Conservation (phyloP, 2,797 vertebrate species). For the Manis crassicaudata region DNA sequence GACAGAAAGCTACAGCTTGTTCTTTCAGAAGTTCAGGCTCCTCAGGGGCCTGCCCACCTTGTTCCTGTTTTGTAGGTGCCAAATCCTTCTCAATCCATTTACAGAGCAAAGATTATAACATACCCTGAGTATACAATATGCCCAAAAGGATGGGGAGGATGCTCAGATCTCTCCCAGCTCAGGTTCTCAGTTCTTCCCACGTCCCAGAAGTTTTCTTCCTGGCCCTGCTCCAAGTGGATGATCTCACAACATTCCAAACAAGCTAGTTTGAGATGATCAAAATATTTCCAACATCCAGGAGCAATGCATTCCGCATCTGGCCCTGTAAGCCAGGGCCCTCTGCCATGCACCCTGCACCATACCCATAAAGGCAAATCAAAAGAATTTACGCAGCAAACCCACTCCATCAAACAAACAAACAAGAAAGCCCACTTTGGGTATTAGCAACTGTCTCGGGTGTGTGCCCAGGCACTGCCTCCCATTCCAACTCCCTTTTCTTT, state of each 20-base stretch:
- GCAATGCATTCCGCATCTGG: neutral
- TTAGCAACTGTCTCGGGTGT: neutral
- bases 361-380: conserved; percentile 3
- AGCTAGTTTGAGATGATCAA: conserved; percentile 8
- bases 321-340: neutral
- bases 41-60: neutral
- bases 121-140: neutral
- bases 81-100: conserved; percentile 4
- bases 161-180: neutral
- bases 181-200: neutral
- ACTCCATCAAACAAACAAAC: neutral
- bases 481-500: neutral
- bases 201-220: neutral
- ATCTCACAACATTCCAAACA: neutral
- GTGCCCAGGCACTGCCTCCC: neutral
- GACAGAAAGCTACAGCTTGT: neutral
- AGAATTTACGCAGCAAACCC: neutral
- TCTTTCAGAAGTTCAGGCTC: conserved; percentile 29
- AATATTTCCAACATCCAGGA: neutral
- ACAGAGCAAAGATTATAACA: neutral
- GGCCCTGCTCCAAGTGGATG: neutral
- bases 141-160: neutral
- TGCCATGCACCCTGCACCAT: neutral
- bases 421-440: neutral
- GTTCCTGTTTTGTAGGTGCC: neutral